Base-by-base conservation (phyloP, 2,888 invertebrate species). In the Drepanosiphum platanoidis region DNA sequence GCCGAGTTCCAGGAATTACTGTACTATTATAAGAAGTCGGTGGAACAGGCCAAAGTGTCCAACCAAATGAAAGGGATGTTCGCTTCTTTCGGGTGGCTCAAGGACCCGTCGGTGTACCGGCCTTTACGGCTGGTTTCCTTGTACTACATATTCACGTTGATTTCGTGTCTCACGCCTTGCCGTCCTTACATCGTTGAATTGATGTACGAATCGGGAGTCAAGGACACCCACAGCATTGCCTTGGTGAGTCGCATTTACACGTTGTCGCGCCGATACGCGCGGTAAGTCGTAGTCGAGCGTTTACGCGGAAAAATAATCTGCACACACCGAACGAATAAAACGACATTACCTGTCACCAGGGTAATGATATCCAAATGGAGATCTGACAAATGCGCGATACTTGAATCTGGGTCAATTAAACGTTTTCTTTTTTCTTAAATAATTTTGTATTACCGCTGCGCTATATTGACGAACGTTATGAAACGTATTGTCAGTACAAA, bases 191-290 rank as follows among this genome's bases (percentile, higher is more conserved):
- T 79, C 22, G 71, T 78, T 2, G 18, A 79, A 3, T 1, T 79
- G 36, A 86, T 86, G 70, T 27, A 39, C 15, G 61, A 78, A 22
- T 39, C 77, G 27, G 75, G 75, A 3, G 66, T 84, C 3, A 30
- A 84, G 2, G 66, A 74, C 22, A 52, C 64, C 7, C 46, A 68
- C 4, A 75, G 52, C 34, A 22, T 84, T 22, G 22, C 15, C 7
- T n/a, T 84, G 30, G 83, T 84, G n/a, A 84, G 75, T 74, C 42
- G 11, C 42, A n/a, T n/a, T n/a, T n/a, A n/a, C n/a, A n/a, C n/a
- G n/a, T n/a, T n/a, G n/a, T n/a, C n/a, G n/a, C n/a, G n/a, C n/a
- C n/a, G n/a, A n/a, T n/a, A n/a, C n/a, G n/a, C n/a, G n/a, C n/a
- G n/a, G n/a, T n/a, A n/a, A n/a, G n/a, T n/a, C n/a, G n/a, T n/a